Evolutionary conservation across 2,113 vertebrate species (phyloP).

Genomic region (Pardalotus punctatus): DNA sequence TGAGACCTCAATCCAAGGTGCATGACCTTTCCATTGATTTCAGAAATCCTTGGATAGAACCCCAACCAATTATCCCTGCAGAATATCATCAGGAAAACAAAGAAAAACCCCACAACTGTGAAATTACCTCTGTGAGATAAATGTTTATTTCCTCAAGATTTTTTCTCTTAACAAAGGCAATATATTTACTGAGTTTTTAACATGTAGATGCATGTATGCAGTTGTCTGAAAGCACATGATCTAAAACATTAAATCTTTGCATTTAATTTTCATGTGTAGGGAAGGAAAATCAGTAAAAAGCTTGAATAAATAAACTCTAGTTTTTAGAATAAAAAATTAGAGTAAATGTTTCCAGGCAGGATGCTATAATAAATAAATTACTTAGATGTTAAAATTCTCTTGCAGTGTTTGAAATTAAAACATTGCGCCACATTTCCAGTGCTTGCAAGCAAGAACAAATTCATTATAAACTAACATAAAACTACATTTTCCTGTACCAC

Average conservation of each 20-base stretch:
- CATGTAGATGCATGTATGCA: neutral
- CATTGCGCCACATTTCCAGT: neutral
- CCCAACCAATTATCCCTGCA: neutral
- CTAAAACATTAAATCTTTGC: neutral
- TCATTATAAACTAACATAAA: neutral
- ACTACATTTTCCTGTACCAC: neutral
- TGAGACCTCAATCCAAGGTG: neutral
- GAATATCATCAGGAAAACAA: neutral
- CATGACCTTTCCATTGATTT: neutral
- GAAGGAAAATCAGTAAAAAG: neutral
- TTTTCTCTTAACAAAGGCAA: neutral
- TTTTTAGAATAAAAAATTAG: neutral
- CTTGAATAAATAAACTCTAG: neutral
- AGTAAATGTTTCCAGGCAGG: neutral
- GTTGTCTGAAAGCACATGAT: neutral
- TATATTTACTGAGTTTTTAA: neutral
- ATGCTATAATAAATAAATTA: neutral
- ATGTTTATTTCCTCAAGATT: neutral
- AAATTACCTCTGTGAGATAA: neutral
- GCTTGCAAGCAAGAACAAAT: neutral
- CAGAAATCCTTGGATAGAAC: neutral
- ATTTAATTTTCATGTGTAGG: neutral
- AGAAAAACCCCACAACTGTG: neutral
- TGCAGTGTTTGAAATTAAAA: neutral
- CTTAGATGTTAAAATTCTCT: neutral